Conservation (phyloP, 2,888 invertebrate species). For the Pilophorus perplexus region DNA sequence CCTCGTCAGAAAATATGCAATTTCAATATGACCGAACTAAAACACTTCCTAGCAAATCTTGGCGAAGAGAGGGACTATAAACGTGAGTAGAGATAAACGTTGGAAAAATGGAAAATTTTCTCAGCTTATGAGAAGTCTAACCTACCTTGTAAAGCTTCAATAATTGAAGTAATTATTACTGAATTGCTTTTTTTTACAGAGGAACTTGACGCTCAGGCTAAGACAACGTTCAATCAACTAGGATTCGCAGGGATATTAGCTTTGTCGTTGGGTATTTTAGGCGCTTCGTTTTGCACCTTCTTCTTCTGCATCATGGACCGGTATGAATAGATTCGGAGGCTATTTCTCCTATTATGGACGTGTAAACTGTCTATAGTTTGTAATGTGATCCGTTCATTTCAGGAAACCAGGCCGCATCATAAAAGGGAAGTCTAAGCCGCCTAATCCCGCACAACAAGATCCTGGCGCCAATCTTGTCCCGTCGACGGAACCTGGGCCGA, state of each 20-base stretch:
- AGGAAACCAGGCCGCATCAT: no score
- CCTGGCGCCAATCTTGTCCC: not conserved
- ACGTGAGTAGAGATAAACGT: not conserved
- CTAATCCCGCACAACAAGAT: no score
- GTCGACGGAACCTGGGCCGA: slow-evolving; percentile 2
- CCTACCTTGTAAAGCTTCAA: not conserved
- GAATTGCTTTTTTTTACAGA: slow-evolving; percentile 37
- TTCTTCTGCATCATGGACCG: slow-evolving; percentile 41
- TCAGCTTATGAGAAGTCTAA: not conserved
- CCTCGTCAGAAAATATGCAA: not conserved
- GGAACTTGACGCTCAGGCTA: slow-evolving; percentile 41
- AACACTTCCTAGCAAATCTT: slow-evolving; percentile 9
- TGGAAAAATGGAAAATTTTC: not conserved
- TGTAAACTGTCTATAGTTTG: no score
- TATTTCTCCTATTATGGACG: no score
- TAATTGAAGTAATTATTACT: not conserved
- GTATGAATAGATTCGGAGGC: no score
- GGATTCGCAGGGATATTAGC: slow-evolving; percentile 46
- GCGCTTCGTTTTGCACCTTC: slow-evolving; percentile 44
- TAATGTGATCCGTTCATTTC: no score
- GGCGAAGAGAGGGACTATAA: slow-evolving; percentile 13
- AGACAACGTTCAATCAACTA: slow-evolving; percentile 43
- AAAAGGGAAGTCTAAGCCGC: no score
- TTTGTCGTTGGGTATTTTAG: slow-evolving; percentile 43
- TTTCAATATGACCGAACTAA: slow-evolving; percentile 24